Evolutionary conservation across 2,888 invertebrate species (phyloP).

Genomic region (Spilarctia lutea): DNA sequence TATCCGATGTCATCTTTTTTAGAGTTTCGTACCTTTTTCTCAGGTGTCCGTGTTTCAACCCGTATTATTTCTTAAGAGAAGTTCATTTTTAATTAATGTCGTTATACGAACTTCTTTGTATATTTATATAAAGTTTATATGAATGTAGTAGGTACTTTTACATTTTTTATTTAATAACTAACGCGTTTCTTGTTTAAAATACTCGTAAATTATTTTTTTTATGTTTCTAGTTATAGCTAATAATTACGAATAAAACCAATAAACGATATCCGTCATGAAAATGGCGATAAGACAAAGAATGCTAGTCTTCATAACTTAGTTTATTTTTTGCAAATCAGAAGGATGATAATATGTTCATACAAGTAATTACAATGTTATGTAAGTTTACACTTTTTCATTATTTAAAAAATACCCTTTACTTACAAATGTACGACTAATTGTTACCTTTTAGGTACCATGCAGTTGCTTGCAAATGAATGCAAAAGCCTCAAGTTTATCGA

Average conservation of each 20-base stretch:
- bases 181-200: background rate
- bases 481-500: constrained; percentile 50
- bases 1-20: background rate
- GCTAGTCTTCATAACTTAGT: background rate
- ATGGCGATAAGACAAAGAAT: background rate
- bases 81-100: background rate
- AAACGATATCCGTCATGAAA: constrained; percentile 1
- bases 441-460: constrained; percentile 42
- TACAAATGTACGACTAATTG: background rate
- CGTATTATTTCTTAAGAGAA: background rate
- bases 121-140: too few relatives aligned
- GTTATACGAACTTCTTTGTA: too few relatives aligned
- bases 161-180: background rate
- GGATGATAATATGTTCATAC: constrained; percentile 56
- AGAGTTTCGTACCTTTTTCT: background rate
- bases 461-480: constrained; percentile 41
- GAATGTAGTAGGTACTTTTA: too few relatives aligned
- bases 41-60: background rate
- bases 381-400: constrained; percentile 43
- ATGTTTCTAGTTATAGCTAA: background rate
- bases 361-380: constrained; percentile 52
- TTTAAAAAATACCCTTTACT: background rate
- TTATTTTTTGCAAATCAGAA: constrained; percentile 15
- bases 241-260: constrained; percentile 6
- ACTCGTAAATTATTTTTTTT: constrained; percentile 2